Evolutionary conservation across 2,113 vertebrate genomes (phyloP).

Genomic region (Petrocephalus zakoni): DNA sequence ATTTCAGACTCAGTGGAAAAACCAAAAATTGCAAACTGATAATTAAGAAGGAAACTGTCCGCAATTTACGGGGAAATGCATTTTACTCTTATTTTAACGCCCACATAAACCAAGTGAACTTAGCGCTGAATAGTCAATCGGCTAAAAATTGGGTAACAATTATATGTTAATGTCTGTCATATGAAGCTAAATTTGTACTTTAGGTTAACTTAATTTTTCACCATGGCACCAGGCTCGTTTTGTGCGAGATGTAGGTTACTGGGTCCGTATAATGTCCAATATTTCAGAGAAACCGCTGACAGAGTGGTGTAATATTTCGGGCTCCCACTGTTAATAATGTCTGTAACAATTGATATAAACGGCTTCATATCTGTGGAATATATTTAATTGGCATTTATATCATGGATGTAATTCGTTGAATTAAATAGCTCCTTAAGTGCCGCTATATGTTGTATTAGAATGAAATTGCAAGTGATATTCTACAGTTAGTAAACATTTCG

Average conservation of each 20-base stretch:
- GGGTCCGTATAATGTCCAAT: not conserved
- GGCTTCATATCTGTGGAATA: not conserved
- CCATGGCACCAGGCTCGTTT: not conserved
- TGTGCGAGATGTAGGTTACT: not conserved
- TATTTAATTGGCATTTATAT: slow-evolving; percentile 9
- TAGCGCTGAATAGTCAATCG: not conserved
- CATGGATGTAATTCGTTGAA: not conserved
- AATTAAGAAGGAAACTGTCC: not conserved
- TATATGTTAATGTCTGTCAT: not conserved
- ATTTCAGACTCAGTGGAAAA: not conserved
- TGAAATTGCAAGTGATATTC: not conserved
- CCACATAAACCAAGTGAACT: not conserved
- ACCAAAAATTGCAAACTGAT: not conserved
- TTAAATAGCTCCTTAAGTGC: not conserved
- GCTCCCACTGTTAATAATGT: not conserved
- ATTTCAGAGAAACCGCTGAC: slow-evolving; percentile 7
- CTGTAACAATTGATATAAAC: slow-evolving; percentile 7
- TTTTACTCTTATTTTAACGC: not conserved
- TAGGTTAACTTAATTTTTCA: not conserved
- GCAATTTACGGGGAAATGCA: not conserved
- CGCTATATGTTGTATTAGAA: not conserved
- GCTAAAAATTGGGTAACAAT: not conserved
- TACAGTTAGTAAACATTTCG: not conserved
- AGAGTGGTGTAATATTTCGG: not conserved
- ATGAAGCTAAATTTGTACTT: not conserved